Percentiles rank a stretch among this genome's conserved stretches.
Conservation (phyloP, 1,140 invertebrate species). For the Zaprionus capensis region DNA sequence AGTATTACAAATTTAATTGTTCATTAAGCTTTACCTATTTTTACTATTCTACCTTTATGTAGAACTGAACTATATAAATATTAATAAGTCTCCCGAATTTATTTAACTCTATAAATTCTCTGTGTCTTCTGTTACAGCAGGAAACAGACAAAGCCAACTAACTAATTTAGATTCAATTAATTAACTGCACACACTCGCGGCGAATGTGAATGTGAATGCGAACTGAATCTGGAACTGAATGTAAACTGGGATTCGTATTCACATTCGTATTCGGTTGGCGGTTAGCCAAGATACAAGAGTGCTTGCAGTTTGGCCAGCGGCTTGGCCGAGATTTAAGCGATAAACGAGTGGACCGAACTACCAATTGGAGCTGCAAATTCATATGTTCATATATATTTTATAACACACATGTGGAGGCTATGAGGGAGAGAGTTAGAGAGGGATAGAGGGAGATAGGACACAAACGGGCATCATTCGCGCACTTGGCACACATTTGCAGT, state of each 20-base stretch:
- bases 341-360: slow-evolving; percentile 46
- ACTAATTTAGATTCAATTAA: slow-evolving; percentile 59
- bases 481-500: slow-evolving; percentile 49
- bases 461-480: slow-evolving; percentile 19
- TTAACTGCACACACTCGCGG: slow-evolving; percentile 38
- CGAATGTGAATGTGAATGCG: background rate
- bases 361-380: slow-evolving; percentile 28
- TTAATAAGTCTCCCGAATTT: background rate
- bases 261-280: slow-evolving; percentile 37
- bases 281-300: slow-evolving; percentile 41
- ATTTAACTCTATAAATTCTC: background rate
- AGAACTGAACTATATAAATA: background rate
- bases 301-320: slow-evolving; percentile 26
- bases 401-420: background rate
- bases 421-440: background rate
- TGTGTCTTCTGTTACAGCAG: background rate
- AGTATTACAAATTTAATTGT: background rate
- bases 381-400: slow-evolving; percentile 10
- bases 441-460: background rate
- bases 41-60: background rate
- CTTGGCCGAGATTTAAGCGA: slow-evolving; percentile 39
- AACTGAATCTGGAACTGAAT: slow-evolving; percentile 2
- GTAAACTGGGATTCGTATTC: slow-evolving; percentile 20
- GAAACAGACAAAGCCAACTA: slow-evolving; percentile 13
- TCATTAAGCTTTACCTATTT: background rate